phyloP scores from a whole-genome alignment of 2,113 vertebrate species.

The western clawed frog (Xenopus tropicalis) region UCB_Xtro_10.0 CM004450.2:83301501-83302000 shows the following conservation, averaged over 20 bases:
- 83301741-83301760: slow-evolving; percentile 53
- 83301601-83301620: neutral
- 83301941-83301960: neutral
- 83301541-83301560: too few relatives aligned
- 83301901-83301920: neutral
- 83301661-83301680: slow-evolving; percentile 56
- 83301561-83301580: too few relatives aligned
- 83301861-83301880: neutral
- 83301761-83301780: slow-evolving; percentile 55
- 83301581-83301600: too few relatives aligned
- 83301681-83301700: slow-evolving; percentile 55
- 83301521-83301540: too few relatives aligned
- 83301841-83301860: slow-evolving; percentile 16
- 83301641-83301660: neutral
- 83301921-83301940: neutral
- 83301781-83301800: slow-evolving; percentile 47
- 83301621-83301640: neutral
- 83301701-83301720: slow-evolving; percentile 59
- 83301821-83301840: slow-evolving; percentile 21
- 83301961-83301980: neutral
- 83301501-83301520: too few relatives aligned
- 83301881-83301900: slow-evolving; percentile 15
- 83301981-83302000: neutral
- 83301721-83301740: slow-evolving; percentile 54
- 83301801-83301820: slow-evolving; percentile 14